Evolutionary conservation across 2,888 invertebrate species (phyloP), one percentile per base, ranked within the genome.

Genomic region (Macaria liturata): DNA sequence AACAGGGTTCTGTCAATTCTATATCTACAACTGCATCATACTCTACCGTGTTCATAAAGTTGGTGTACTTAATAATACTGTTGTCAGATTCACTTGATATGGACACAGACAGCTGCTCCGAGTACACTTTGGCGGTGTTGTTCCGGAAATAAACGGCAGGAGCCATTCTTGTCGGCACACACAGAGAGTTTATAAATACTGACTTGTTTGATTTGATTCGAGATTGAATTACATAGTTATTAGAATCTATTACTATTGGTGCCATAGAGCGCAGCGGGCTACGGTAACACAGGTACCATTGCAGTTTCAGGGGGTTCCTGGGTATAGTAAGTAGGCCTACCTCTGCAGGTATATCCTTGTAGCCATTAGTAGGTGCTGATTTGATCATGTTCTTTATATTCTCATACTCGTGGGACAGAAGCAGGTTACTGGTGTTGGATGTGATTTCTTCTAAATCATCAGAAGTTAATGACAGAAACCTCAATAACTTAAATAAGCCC

Each of bases 21-120:
- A 93, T 83, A 56, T 85, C 83, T 62, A 92, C 80, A 61, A 81
- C 74, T 46, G 88, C 83, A 71, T 92, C 88, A 80, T 88, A 92
- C 57, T 88, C 83, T 45, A 91, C 83, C 50, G 79, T 81, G 61
- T 83, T 82, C 65, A 79, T 80, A 69, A 84, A 89, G 65, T 85
- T 84, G 0, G 83, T 83, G 52, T 74, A 72, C 62, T 83, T 85
- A 57, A 85, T 73, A 65, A 83, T 72, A 71, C 74, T 86, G 55
- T 83, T 86, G 58, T 88, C 81, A 62, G 75, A 70, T 72, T 87
- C 87, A 75, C 83, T 81, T 43, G 75, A 64, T 49, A 92, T 69
- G 44, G 83, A 75, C 32, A 92, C 76, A 59, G 80, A 77, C 32
- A 93, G 78, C 61, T 89, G 80, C 73, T 93, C 92, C 49, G 78